These are phyloP conservation scores for Prionchulus punctatus DNA, from an alignment of 2,888 invertebrate species.

Conservation along the genomic window DNA sequence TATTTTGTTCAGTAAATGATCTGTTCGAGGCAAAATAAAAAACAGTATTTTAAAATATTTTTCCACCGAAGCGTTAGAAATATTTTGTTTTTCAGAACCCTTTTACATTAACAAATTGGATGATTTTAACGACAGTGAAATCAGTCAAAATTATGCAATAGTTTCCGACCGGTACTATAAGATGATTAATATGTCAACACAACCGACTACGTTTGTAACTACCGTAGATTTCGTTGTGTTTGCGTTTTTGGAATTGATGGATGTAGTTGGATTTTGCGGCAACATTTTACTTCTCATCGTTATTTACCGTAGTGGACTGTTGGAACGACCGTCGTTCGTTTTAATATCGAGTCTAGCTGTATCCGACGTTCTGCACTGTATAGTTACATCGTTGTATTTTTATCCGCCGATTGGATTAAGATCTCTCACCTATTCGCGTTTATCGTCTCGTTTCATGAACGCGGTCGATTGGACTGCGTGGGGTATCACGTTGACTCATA, in stretches of 20 bases:
- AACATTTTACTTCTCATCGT: conserved; percentile 7
- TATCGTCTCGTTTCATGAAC: conserved; percentile 14
- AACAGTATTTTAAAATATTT: too few relatives aligned
- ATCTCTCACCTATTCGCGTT: background rate
- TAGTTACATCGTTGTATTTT: conserved; percentile 12
- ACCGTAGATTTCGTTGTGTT: conserved; percentile 10
- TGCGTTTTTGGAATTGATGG: conserved; percentile 6
- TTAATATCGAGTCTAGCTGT: conserved; percentile 8
- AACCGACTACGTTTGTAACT: too few relatives aligned
- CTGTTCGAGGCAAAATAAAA: too few relatives aligned
- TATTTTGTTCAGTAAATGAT: too few relatives aligned
- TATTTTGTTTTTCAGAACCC: too few relatives aligned
- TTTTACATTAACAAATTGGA: too few relatives aligned
- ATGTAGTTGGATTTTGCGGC: conserved; percentile 7
- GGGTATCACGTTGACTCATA: conserved; percentile 28
- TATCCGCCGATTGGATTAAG: conserved; percentile 13
- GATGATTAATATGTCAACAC: too few relatives aligned
- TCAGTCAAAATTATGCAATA: too few relatives aligned
- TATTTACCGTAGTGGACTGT: conserved; percentile 5
- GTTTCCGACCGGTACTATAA: too few relatives aligned
- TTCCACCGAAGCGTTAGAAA: too few relatives aligned
- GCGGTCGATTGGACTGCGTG: conserved; percentile 32
- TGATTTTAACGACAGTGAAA: too few relatives aligned
- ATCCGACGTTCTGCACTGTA: conserved; percentile 10
- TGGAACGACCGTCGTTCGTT: conserved; percentile 11